Percentiles rank a stretch among this genome's conserved stretches.
These are phyloP conservation scores for Eulemur rufifrons DNA, from an alignment of 2,113 vertebrate species.

Conservation along the genomic window DNA sequence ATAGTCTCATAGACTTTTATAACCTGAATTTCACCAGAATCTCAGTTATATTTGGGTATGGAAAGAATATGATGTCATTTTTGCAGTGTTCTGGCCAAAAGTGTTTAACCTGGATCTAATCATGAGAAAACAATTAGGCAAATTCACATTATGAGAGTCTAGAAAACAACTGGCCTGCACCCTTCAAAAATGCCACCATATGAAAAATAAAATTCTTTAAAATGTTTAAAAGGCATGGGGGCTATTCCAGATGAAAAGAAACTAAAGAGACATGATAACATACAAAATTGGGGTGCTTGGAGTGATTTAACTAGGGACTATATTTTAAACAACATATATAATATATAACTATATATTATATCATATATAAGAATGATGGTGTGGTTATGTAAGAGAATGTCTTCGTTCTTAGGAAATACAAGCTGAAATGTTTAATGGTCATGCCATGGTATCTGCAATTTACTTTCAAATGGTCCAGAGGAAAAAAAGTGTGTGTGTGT, in stretches of 20 bases:
- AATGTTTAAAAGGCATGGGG: background rate
- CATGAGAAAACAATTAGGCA: background rate
- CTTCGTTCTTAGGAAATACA: background rate
- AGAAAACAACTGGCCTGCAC: background rate
- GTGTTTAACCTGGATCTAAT: background rate
- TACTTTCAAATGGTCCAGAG: background rate
- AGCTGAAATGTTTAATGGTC: background rate
- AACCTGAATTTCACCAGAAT: background rate
- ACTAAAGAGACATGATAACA: background rate
- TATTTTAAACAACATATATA: background rate
- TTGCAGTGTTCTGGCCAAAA: background rate
- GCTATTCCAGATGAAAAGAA: background rate
- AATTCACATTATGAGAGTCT: background rate
- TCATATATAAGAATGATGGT: background rate
- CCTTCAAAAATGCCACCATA: background rate
- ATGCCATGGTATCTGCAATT: background rate
- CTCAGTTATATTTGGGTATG: background rate
- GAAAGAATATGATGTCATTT: background rate
- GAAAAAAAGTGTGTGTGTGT: rapidly evolving
- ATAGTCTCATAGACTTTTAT: background rate
- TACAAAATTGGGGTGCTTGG: background rate
- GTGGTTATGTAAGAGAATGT: background rate
- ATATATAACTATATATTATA: background rate
- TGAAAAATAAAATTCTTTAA: background rate
- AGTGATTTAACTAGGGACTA: background rate